These are phyloP conservation scores for Criorhina ranunculi DNA, from an alignment of 2,888 invertebrate species.

Conservation along the genomic window DNA sequence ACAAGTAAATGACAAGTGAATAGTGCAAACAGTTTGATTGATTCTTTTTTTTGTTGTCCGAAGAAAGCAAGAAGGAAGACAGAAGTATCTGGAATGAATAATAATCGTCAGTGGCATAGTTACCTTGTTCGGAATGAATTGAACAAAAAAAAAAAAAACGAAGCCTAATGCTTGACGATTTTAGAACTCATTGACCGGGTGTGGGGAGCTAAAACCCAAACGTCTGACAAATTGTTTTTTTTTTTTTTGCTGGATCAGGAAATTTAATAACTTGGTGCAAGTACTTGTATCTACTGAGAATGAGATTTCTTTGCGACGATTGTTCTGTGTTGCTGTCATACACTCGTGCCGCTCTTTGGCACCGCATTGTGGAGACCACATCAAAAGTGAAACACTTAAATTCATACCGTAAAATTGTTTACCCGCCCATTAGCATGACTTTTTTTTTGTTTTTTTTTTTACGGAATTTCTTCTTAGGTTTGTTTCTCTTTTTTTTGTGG, in stretches of 20 bases:
- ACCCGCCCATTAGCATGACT: conserved; percentile 65
- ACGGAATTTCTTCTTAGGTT: conserved; percentile 21
- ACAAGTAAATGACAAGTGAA: conserved; percentile 29
- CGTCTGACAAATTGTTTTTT: conserved; percentile 14
- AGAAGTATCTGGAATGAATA: conserved; percentile 63
- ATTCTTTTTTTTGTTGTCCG: background rate
- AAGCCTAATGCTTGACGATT: background rate
- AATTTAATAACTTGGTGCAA: too few relatives aligned
- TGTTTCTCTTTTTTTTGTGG: conserved; percentile 11
- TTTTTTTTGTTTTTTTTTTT: conserved; percentile 36
- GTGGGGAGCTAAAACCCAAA: background rate
- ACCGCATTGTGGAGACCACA: conserved; percentile 3
- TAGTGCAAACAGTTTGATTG: conserved; percentile 17
- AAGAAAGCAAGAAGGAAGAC: conserved; percentile 34
- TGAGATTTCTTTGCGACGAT: conserved; percentile 38
- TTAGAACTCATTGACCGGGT: background rate
- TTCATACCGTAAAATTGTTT: conserved; percentile 58
- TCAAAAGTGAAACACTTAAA: conserved; percentile 51
- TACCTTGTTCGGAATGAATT: conserved; percentile 42
- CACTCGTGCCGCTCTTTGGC: too few relatives aligned
- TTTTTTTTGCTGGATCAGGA: conserved; percentile 31
- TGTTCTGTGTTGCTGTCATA: background rate
- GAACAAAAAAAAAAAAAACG: too few relatives aligned
- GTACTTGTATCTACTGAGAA: conserved; percentile 1
- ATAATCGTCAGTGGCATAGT: conserved; percentile 69